Percentiles rank a stretch among this genome's conserved stretches.
Conservation (phyloP, 2,113 vertebrate species). For the Aegithalos caudatus region DNA sequence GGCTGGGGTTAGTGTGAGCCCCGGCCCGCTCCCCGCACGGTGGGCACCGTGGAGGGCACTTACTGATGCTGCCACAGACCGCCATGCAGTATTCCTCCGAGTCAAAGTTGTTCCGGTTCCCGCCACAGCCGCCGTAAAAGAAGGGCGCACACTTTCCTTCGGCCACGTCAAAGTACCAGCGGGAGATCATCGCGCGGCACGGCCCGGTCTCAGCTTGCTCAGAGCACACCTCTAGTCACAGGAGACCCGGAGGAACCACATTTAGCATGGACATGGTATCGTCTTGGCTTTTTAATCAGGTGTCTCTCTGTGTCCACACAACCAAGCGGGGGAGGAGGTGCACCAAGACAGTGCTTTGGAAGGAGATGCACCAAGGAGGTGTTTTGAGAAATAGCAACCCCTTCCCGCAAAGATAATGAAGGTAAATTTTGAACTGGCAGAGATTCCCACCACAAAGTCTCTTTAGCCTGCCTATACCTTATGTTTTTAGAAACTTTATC, state of each 20-base stretch:
- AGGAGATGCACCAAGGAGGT: neutral
- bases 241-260: constrained; percentile 78
- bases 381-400: neutral
- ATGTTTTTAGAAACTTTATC: neutral
- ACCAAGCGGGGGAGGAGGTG: fast-evolving
- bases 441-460: fast-evolving
- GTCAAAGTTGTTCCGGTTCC: constrained; percentile 99
- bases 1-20: constrained; percentile 71
- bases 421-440: neutral
- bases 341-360: neutral
- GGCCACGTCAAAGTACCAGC: constrained; percentile 95
- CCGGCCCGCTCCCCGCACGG: constrained; percentile 20
- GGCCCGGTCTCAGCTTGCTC: constrained; percentile 94
- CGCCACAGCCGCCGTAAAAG: constrained; percentile 98
- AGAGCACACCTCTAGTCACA: constrained; percentile 94
- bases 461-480: neutral
- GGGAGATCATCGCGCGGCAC: constrained; percentile 93
- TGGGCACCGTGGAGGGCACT: constrained; percentile 74
- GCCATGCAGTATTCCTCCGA: constrained; percentile 98
- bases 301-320: neutral
- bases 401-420: neutral
- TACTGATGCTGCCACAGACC: constrained; percentile 97
- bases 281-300: neutral
- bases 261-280: constrained; percentile 67
- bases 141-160: constrained; percentile 92